Evolutionary conservation across 2,888 invertebrate species (phyloP).

Genomic region (Masnerella sp.): DNA sequence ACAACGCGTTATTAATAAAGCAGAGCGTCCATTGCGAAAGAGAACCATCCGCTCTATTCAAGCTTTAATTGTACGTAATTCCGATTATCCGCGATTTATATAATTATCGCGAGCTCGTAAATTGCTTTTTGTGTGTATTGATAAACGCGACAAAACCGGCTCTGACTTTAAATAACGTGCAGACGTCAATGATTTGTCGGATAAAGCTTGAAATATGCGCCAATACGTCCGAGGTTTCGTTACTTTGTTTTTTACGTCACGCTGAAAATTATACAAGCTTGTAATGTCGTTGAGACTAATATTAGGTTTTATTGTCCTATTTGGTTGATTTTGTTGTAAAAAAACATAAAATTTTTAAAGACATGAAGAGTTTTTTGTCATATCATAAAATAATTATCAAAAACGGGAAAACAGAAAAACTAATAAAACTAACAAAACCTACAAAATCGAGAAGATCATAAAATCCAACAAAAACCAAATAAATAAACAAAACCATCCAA

Average conservation of each 20-base stretch:
- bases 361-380: no score
- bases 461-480: no score
- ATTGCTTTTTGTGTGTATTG: constrained; percentile 50
- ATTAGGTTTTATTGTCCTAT: no score
- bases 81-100: constrained; percentile 59
- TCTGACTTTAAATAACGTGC: constrained; percentile 45
- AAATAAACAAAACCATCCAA: no score
- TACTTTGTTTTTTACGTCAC: constrained; percentile 8
- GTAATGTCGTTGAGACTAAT: no score
- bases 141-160: constrained; percentile 33
- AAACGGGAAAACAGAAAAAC: no score
- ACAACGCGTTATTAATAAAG: constrained; percentile 59
- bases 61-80: constrained; percentile 61
- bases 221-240: constrained; percentile 1
- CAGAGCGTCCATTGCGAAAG: constrained; percentile 48
- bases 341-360: no score
- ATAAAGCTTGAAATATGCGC: constrained; percentile 19
- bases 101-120: constrained; percentile 45
- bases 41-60: constrained; percentile 52
- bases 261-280: no score
- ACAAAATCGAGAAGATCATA: no score
- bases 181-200: constrained; percentile 21
- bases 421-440: no score
- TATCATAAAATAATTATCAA: no score
- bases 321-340: no score